Conservation (phyloP, 1,140 invertebrate genomes). For the Halotydeus destructor region DNA sequence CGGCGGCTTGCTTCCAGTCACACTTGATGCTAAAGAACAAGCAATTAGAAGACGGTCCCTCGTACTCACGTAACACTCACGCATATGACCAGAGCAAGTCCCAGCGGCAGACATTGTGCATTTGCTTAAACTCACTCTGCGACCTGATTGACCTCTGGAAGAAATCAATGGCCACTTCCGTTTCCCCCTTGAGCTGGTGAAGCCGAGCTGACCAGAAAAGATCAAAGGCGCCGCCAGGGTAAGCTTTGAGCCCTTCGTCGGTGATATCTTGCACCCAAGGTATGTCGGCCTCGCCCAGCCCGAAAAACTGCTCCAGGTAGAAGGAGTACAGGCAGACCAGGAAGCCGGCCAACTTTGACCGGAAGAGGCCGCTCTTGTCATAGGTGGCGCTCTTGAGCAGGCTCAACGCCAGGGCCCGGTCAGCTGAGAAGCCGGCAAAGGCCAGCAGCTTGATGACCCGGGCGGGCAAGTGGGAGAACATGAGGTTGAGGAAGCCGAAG, state of each 20-base stretch:
- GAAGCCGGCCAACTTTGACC: constrained; percentile 61
- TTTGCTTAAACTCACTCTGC: constrained; percentile 70
- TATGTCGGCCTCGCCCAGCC: constrained; percentile 54
- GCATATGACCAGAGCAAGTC: constrained; percentile 76
- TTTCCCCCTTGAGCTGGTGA: constrained; percentile 1
- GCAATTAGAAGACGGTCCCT: too few species aligned
- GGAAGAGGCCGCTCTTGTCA: constrained; percentile 45
- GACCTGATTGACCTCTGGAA: constrained; percentile 64
- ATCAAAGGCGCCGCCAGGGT: constrained; percentile 1
- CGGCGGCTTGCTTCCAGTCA: constrained; percentile 44
- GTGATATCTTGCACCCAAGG: constrained; percentile 43
- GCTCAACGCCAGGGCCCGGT: constrained; percentile 54
- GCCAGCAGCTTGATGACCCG: constrained; percentile 68
- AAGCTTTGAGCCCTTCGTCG: constrained; percentile 25
- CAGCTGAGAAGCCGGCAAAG: constrained; percentile 83
- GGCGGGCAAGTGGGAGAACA: constrained; percentile 71
- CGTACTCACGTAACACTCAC: too few species aligned
- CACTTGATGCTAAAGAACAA: constrained; percentile 28
- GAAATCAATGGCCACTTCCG: constrained; percentile 36
- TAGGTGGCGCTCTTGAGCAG: constrained; percentile 48
- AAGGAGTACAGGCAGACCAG: constrained; percentile 64
- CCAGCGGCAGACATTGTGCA: constrained; percentile 87
- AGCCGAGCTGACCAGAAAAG: background rate
- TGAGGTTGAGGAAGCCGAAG: constrained; percentile 72
- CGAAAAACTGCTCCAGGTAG: constrained; percentile 54